phyloP scores from a whole-genome alignment of 2,888 invertebrate genomes.

The Unio pictorum region DNA sequence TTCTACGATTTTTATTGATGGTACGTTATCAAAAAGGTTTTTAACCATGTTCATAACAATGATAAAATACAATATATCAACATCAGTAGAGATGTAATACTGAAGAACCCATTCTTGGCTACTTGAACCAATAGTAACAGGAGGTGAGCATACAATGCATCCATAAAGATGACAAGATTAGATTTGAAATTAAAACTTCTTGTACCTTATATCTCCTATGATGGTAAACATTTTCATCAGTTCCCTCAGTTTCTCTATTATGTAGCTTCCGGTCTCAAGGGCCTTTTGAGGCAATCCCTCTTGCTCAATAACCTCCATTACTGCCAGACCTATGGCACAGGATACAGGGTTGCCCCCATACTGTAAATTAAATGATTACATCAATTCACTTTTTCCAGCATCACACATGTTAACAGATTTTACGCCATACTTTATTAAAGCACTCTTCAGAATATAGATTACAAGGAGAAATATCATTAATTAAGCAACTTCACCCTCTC shows the following conservation, averaged over 20 bases:
- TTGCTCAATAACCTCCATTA: conserved; percentile 91
- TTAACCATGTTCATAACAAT: no score
- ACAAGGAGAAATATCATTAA: no score
- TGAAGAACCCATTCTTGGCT: neutral
- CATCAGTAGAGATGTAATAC: neutral
- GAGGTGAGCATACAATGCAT: neutral
- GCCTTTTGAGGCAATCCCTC: conserved; percentile 91
- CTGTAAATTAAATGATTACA: conserved; percentile 73
- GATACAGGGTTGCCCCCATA: conserved; percentile 99
- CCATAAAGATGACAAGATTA: neutral
- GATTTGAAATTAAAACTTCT: neutral
- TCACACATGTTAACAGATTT: no score
- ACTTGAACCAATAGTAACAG: neutral
- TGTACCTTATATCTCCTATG: conserved; percentile 78
- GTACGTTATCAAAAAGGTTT: no score
- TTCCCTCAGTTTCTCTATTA: conserved; percentile 78
- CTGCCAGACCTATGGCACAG: conserved; percentile 95
- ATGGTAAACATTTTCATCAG: conserved; percentile 82
- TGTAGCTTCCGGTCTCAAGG: conserved; percentile 83
- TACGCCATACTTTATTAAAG: no score
- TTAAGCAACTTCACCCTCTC: no score
- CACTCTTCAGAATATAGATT: no score
- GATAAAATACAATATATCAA: no score
- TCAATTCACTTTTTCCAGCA: no score
- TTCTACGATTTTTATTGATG: no score